Evolutionary conservation across 2,888 invertebrate species (phyloP).

Genomic region (Lamproptera curius): DNA sequence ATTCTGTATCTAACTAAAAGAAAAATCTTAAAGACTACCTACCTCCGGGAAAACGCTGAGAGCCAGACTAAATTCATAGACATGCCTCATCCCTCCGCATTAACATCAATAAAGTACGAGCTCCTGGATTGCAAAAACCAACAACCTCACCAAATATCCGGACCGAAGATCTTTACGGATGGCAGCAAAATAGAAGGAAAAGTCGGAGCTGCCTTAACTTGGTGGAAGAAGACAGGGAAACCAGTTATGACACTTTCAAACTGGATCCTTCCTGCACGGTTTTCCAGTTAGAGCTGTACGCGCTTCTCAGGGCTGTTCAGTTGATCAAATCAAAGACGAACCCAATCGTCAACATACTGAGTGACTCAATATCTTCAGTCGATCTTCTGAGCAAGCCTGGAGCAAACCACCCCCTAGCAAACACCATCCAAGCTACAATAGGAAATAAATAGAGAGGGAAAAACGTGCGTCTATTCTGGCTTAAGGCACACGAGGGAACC

Average conservation of each 20-base stretch:
- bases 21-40: not conserved
- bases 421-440: not conserved
- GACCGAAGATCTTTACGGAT: conserved; percentile 21
- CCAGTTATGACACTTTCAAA: conserved; percentile 2
- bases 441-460: conserved; percentile 3
- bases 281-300: conserved; percentile 25
- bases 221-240: conserved; percentile 20
- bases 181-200: conserved; percentile 25
- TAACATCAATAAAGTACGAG: not conserved
- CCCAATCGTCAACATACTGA: conserved; percentile 8
- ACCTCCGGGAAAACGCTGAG: conserved; percentile 11
- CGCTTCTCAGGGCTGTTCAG: conserved; percentile 6
- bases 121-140: conserved; percentile 3
- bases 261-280: conserved; percentile 22
- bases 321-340: not conserved
- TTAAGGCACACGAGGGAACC: conserved; percentile 13
- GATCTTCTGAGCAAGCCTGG: conserved; percentile 9
- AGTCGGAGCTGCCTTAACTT: conserved; percentile 23
- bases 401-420: conserved; percentile 6
- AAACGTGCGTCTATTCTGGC: conserved; percentile 16
- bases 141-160: not conserved
- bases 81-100: conserved; percentile 14
- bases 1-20: conserved; percentile 14
- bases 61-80: not conserved
- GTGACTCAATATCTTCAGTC: conserved; percentile 23